Evolutionary conservation across 2,113 vertebrate species (phyloP).

Genomic region (Ginglymostoma cirratum): DNA sequence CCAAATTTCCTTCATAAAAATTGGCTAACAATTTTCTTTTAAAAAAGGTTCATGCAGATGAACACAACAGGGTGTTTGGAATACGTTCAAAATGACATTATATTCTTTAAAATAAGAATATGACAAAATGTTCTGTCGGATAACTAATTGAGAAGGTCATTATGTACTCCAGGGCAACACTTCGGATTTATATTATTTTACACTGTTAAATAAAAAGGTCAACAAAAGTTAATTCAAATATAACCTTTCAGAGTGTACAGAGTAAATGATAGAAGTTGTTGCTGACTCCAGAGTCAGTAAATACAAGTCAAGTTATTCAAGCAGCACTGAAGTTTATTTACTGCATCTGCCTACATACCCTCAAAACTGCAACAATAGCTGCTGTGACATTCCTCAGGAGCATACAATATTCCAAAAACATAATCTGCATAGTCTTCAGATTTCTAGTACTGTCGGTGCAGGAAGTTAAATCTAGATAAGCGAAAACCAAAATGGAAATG

Average conservation of each 20-base stretch:
- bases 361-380: not conserved
- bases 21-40: not conserved
- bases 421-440: not conserved
- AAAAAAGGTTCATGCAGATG: not conserved
- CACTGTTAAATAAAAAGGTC: not conserved
- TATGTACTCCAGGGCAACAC: not conserved
- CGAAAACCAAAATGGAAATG: not conserved
- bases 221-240: not conserved
- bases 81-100: not conserved
- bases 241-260: not conserved
- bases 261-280: not conserved
- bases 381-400: not conserved
- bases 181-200: not conserved
- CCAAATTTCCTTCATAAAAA: not conserved
- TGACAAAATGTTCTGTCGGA: not conserved
- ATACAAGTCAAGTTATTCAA: not conserved
- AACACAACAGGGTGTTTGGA: not conserved
- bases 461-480: not conserved
- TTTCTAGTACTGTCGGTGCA: not conserved
- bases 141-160: not conserved
- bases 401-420: not conserved
- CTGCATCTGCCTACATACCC: not conserved
- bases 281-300: not conserved
- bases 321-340: not conserved
- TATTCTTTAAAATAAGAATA: not conserved